Percentiles rank a stretch among this genome's conserved stretches.
Evolutionary conservation across 2,113 vertebrate genomes (phyloP).

Genomic region (Macroglossus sobrinus): DNA sequence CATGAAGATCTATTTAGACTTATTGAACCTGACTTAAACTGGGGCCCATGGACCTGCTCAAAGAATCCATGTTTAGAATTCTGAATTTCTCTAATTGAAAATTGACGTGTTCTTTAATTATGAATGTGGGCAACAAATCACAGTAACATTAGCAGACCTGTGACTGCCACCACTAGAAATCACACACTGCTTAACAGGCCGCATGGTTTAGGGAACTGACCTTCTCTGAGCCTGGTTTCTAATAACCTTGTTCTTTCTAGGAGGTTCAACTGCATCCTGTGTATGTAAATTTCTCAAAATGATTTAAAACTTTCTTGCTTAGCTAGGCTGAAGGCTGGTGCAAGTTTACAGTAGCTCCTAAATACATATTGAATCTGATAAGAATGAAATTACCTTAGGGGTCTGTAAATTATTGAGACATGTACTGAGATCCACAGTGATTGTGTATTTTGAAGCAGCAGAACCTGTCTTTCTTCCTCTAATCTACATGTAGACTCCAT

Average conservation of each 20-base stretch:
- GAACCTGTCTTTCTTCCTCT: not conserved
- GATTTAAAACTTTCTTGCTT: not conserved
- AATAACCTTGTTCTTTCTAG: not conserved
- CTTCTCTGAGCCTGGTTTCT: not conserved
- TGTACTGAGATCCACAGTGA: not conserved
- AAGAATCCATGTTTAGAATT: not conserved
- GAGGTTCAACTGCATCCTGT: not conserved
- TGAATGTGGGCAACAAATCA: not conserved
- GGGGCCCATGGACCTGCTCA: not conserved
- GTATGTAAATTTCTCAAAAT: not conserved
- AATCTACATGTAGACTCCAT: not conserved
- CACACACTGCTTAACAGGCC: not conserved
- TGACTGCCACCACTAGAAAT: not conserved
- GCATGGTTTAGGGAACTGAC: not conserved
- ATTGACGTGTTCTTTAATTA: slow-evolving; percentile 8
- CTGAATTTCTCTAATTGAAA: not conserved
- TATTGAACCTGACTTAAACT: not conserved
- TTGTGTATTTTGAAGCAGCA: not conserved
- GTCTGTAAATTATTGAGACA: not conserved
- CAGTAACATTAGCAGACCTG: not conserved
- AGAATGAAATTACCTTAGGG: not conserved
- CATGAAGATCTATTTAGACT: not conserved
- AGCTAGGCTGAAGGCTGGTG: not conserved
- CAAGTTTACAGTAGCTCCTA: not conserved
- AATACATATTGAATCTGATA: not conserved